Evolutionary conservation across 2,113 vertebrate genomes (phyloP), one percentile per base, ranked within the genome.

Genomic region (Eretmochelys imbricata): DNA sequence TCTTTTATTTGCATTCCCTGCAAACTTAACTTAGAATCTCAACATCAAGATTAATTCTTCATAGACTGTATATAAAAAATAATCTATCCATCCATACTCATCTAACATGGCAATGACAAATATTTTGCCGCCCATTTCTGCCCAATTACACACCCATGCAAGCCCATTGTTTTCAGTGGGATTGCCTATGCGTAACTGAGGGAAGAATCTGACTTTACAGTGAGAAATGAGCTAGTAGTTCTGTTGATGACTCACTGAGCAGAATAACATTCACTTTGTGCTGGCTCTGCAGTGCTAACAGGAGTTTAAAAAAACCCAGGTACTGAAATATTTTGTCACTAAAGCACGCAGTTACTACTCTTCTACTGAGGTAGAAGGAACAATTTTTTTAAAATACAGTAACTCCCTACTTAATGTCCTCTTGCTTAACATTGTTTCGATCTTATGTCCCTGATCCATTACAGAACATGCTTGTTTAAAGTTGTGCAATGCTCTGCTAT

Each of bases 161-260:
- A 89, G 75, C 51, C 62, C 50, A 42, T 48, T 46, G 42, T 27
- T 76, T 72, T 38, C 22, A 75, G 38, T 75, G 38, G 20, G 72
- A 46, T 38, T 46, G 38, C n/a, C 10, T 25, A 42, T 22, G 38
- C 51, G 31, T 29, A 85, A 88, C 2, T 2, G 59, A 93, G 81
- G 16, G 80, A 89, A 42, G 90, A 80, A 90, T 88, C 80, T 89
- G 55, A 55, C 42, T 86, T 84, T 89, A 72, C n/a, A 88, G 46
- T 80, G 84, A 7, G 49, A 94, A 93, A 93, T 93, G 31, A 55
- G 89, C 93, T 89, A 96, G 78, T 62, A 94, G 80, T 96, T 93
- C 84, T 88, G 82, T 76, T 95, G 88, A 76, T 93, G 91, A 97
- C 87, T 95, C 86, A 90, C 6, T 80, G 69, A 94, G 57, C 14